These are phyloP conservation scores for Prionailurus viverrinus DNA, from an alignment of 2,113 vertebrate genomes.

Conservation along the genomic window DNA sequence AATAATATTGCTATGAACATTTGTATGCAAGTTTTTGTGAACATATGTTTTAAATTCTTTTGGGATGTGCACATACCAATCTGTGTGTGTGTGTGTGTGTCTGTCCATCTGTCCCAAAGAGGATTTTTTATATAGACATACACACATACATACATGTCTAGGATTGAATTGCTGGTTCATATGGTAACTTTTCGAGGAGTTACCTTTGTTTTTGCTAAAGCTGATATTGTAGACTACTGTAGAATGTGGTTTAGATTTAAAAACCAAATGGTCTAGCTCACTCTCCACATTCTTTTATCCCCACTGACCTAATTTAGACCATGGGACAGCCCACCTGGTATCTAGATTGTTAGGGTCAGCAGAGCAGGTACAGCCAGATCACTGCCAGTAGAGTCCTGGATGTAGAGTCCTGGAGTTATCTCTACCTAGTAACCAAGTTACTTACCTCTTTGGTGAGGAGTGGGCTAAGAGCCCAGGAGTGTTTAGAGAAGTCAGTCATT, in stretches of 20 bases:
- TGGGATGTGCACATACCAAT: background rate
- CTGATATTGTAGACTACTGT: background rate
- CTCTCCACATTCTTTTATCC: background rate
- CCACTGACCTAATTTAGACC: background rate
- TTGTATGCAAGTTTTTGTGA: conserved; percentile 22
- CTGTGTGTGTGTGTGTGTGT: too few relatives aligned
- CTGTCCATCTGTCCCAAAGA: background rate
- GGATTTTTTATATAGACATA: background rate
- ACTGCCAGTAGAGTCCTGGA: background rate
- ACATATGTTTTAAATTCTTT: background rate
- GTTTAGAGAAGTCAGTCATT: conserved; percentile 36
- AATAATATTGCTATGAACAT: conserved; percentile 8
- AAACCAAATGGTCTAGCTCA: background rate
- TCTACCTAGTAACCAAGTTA: background rate
- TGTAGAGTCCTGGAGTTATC: conserved; percentile 1
- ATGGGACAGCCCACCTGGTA: background rate
- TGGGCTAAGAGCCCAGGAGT: background rate
- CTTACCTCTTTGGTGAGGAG: background rate
- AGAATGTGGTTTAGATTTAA: conserved; percentile 42
- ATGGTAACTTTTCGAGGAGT: conserved; percentile 14
- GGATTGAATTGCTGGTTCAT: conserved; percentile 23
- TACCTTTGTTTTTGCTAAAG: conserved; percentile 40
- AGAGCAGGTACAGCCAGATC: background rate
- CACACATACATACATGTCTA: background rate
- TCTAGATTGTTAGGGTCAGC: background rate